Percentiles rank a stretch among this genome's conserved stretches.
These are phyloP conservation scores for Percopsis transmontana DNA, from an alignment of 2,113 vertebrate genomes.

Conservation along the genomic window DNA sequence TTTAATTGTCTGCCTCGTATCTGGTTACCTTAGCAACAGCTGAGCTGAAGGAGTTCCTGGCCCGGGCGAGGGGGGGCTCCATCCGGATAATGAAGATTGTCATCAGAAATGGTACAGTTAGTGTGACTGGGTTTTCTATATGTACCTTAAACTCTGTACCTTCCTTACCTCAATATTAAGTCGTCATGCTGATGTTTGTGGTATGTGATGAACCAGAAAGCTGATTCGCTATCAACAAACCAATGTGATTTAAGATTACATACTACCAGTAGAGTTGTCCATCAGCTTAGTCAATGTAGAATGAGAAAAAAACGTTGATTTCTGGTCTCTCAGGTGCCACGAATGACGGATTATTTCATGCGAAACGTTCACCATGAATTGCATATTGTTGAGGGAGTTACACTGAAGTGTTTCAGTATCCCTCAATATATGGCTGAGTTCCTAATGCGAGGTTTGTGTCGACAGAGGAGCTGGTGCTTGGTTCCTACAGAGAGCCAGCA, in stretches of 20 bases:
- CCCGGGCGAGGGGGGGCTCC: constrained; percentile 87
- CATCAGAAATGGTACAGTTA: constrained; percentile 87
- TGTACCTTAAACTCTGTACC: neutral
- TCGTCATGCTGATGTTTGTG: neutral
- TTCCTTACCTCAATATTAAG: neutral
- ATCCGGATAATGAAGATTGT: constrained; percentile 93
- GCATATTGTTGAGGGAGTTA: too few relatives aligned
- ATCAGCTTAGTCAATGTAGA: too few relatives aligned
- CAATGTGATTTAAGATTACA: too few relatives aligned
- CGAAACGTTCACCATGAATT: too few relatives aligned
- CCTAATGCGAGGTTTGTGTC: constrained; percentile 26
- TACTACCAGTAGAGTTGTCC: too few relatives aligned
- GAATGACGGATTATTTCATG: too few relatives aligned
- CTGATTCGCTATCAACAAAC: too few relatives aligned
- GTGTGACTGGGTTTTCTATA: neutral
- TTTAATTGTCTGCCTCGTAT: constrained; percentile 78
- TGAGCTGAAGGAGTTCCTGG: constrained; percentile 93
- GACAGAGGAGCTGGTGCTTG: constrained; percentile 95
- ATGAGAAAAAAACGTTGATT: too few relatives aligned
- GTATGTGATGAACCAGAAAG: too few relatives aligned
- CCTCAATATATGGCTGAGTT: neutral
- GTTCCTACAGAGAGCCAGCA: constrained; percentile 83
- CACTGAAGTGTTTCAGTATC: neutral
- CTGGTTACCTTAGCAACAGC: constrained; percentile 90
- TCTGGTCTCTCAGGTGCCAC: too few relatives aligned